Percentiles rank a stretch among this genome's conserved stretches.
Evolutionary conservation across 2,113 vertebrate species (phyloP).

Genomic region (Tachycineta bicolor): DNA sequence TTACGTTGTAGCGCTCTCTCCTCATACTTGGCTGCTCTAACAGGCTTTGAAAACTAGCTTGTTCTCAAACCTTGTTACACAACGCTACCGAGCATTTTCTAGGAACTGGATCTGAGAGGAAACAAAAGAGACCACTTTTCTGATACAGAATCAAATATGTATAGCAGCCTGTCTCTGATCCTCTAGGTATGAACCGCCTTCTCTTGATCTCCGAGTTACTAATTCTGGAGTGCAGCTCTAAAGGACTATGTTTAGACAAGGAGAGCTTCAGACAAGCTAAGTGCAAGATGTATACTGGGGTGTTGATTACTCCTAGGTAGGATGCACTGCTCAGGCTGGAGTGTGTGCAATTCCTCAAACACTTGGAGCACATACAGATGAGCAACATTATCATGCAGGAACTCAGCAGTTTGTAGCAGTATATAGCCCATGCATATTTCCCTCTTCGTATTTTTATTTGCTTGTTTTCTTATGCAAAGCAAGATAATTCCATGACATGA

Average conservation of each 20-base stretch:
- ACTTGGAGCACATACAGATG: not conserved
- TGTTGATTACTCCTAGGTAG: not conserved
- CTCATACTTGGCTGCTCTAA: not conserved
- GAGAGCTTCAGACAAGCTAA: not conserved
- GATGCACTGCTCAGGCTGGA: not conserved
- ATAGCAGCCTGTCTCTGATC: not conserved
- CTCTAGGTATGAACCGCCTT: not conserved
- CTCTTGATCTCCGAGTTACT: not conserved
- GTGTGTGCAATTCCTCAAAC: not conserved
- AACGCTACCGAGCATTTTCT: not conserved
- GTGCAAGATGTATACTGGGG: not conserved
- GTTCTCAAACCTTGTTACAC: not conserved
- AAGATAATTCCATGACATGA: not conserved
- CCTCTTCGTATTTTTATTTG: not conserved
- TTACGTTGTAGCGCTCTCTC: not conserved
- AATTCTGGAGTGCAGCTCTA: not conserved
- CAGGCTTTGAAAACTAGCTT: not conserved
- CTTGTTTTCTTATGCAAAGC: not conserved
- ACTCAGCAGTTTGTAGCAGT: not conserved
- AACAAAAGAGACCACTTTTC: not conserved
- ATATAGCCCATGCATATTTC: not conserved
- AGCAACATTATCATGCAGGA: not conserved
- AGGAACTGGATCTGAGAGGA: not conserved
- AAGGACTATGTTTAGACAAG: not conserved
- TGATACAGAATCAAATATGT: not conserved